A percentile compares a stretch with the other conserved stretches of the same genome.
phyloP scores from a whole-genome alignment of 1,140 invertebrate species.

The Elymnias hypermnestra region DNA sequence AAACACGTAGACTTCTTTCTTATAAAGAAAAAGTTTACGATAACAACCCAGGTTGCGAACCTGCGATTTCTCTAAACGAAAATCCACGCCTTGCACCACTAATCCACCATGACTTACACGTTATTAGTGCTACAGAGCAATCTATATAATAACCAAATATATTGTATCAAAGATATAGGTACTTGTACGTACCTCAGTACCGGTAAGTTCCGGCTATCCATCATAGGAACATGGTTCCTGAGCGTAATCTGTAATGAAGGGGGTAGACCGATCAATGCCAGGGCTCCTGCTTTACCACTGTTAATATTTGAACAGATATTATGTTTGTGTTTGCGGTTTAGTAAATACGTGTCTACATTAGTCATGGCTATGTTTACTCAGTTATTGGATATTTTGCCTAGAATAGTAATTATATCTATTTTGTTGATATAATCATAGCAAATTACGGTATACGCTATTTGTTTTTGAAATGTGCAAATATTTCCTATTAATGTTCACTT shows the following conservation, averaged over 20 bases:
- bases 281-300: conserved; percentile 10
- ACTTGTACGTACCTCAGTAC: not conserved
- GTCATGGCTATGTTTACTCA: not conserved
- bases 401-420: not conserved
- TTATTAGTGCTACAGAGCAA: no score
- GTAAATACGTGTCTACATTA: conserved; percentile 11
- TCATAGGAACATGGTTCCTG: conserved; percentile 46
- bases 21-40: no score
- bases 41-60: no score
- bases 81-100: no score
- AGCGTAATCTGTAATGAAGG: conserved; percentile 42
- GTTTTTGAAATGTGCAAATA: not conserved
- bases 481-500: no score
- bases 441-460: no score
- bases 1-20: no score
- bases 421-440: not conserved
- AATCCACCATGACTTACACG: no score
- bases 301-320: conserved; percentile 20
- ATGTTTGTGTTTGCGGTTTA: conserved; percentile 17
- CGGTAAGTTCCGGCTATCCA: conserved; percentile 43
- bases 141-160: no score
- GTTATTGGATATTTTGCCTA: not conserved
- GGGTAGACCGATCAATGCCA: conserved; percentile 27
- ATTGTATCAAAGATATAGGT: conserved; percentile 1
- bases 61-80: no score